Conservation (phyloP, 30 jellyfish, hydroid and myxozoan genomes). For the Hydractinia symbiolongicarpus region DNA sequence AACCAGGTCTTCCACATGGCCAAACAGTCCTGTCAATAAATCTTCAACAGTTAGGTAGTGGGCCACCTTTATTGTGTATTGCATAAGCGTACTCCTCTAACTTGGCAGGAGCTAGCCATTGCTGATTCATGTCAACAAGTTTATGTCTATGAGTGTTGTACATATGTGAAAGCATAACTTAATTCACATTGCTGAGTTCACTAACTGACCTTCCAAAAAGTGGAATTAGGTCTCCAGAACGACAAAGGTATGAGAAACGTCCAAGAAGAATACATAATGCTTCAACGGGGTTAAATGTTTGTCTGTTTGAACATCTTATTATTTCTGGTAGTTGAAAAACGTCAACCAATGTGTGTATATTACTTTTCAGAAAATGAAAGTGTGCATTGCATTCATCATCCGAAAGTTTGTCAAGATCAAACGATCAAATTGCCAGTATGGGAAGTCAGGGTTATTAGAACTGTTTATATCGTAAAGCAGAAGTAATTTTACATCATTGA, state of each 20-base stretch:
- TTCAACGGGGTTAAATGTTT: not conserved
- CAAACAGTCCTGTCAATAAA: no score
- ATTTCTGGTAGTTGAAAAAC: not conserved
- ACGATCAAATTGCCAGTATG: not conserved
- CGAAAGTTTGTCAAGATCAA: not conserved
- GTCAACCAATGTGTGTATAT: not conserved
- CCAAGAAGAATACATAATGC: not conserved
- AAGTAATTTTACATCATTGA: not conserved
- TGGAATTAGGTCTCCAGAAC: not conserved
- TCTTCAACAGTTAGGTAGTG: not conserved
- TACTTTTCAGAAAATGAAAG: not conserved
- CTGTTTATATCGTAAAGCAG: not conserved
- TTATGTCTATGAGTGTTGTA: not conserved
- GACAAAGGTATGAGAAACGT: slow-evolving; percentile 12
- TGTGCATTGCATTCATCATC: not conserved
- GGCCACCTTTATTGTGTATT: not conserved
- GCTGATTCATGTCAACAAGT: not conserved
- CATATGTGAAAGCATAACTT: not conserved
- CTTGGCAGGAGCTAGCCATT: not conserved
- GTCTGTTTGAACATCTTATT: not conserved
- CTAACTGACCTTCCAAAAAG: slow-evolving; percentile 1
- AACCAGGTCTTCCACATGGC: not conserved
- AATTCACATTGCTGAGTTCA: not conserved
- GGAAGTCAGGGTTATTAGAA: not conserved
- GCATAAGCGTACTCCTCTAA: not conserved